These are phyloP conservation scores for Margaritifera margaritifera DNA, from an alignment of 2,888 invertebrate genomes.

Conservation along the genomic window DNA sequence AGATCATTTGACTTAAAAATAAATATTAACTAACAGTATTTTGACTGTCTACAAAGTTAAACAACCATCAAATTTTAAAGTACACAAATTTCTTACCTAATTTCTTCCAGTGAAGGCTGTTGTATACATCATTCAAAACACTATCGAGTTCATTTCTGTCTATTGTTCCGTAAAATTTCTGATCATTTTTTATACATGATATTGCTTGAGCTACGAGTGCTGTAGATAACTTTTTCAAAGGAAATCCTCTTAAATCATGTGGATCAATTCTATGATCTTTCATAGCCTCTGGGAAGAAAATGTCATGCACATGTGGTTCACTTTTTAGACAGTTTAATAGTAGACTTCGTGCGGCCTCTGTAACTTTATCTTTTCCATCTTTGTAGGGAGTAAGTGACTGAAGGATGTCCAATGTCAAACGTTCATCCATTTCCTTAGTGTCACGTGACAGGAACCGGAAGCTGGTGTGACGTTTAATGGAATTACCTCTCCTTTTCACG, in stretches of 20 bases:
- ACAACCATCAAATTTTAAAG: background rate
- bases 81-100: slow-evolving; percentile 52
- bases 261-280: slow-evolving; percentile 38
- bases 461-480: slow-evolving; percentile 3
- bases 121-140: slow-evolving; percentile 56
- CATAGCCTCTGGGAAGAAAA: slow-evolving; percentile 62
- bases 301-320: slow-evolving; percentile 55
- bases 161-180: slow-evolving; percentile 58
- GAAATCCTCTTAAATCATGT: slow-evolving; percentile 53
- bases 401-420: slow-evolving; percentile 55
- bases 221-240: slow-evolving; percentile 58
- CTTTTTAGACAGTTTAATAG: slow-evolving; percentile 59
- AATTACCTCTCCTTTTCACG: slow-evolving; percentile 17
- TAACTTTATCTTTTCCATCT: slow-evolving; percentile 56
- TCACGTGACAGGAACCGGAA: slow-evolving; percentile 9
- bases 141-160: slow-evolving; percentile 52
- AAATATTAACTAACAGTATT: too few relatives aligned
- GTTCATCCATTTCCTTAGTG: slow-evolving; percentile 4
- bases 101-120: slow-evolving; percentile 68
- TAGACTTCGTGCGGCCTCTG: slow-evolving; percentile 59
- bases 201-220: slow-evolving; percentile 61
- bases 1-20: too few relatives aligned
- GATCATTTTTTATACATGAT: slow-evolving; percentile 55
- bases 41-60: background rate
- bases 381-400: slow-evolving; percentile 59